Evolutionary conservation across 2,797 vertebrate genomes (phyloP), one percentile per base, ranked within the genome.

Genomic region (Tachyglossus aculeatus): DNA sequence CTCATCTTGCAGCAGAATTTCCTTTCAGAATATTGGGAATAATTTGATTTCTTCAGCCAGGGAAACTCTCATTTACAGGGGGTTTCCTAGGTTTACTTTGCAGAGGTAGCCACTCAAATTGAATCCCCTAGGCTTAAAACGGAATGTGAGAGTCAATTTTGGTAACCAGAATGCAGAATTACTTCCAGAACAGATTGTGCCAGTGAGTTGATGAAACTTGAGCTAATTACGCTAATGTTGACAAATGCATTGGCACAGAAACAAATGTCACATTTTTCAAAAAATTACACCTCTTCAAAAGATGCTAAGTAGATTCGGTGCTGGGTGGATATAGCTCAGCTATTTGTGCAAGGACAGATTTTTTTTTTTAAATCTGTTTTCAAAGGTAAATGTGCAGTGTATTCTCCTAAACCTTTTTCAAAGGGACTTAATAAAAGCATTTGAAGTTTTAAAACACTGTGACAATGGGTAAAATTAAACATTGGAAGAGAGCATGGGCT

Each of bases 221-320:
- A 92, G 85, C 88, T 93, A 93, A 92, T 92, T 91, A 89, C 85
- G 86, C 88, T 91, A 91, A 93, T 89, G 89, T 85, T 90, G 92
- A 91, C 87, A 90, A 93, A 93, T 91, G 85, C 45, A 84, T 75
- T 83, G 81, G 77, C 76, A 84, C 67, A 53, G 85, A 91, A 90
- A 81, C 79, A 86, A 82, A 82, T 87, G 80, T 82, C 85, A 88
- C 80, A 82, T 76, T 80, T 83, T 75, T 69, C 57, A 73, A 71
- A 84, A 88, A 87, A 77, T 62, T 78, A 39, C 57, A 88, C 61
- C 77, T 89, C 81, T 90, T 89, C 69, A 85, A 77, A 81, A 88
- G 84, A 90, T 74, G 75, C 67, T 86, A 83, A 89, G 55, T 79
- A 90, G 81, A 82, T 88, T 79, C 77, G 80, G 58, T 82, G 73